Evolutionary conservation across 2,113 vertebrate genomes (phyloP).

Genomic region (Colistium nudipinnis): DNA sequence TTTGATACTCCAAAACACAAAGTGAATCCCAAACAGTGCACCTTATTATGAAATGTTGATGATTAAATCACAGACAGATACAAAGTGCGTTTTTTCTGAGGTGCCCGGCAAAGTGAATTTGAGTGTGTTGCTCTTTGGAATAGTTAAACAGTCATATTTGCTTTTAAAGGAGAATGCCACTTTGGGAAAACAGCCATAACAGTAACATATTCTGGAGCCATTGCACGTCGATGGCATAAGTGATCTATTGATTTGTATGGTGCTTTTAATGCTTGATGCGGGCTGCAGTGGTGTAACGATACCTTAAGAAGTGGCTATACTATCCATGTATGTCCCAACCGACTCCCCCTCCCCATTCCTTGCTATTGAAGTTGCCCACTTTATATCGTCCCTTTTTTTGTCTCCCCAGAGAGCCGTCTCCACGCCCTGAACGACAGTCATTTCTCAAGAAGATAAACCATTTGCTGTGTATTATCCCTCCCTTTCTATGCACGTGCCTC

Average conservation of each 20-base stretch:
- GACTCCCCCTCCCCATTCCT: neutral
- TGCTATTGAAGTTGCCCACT: conserved; percentile 28
- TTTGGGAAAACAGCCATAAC: conserved; percentile 17
- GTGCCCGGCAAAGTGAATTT: conserved; percentile 11
- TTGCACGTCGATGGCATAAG: conserved; percentile 33
- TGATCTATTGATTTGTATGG: conserved; percentile 34
- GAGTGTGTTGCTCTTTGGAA: conserved; percentile 32
- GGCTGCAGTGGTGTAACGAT: neutral
- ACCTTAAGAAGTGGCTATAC: neutral
- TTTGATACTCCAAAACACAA: conserved; percentile 9
- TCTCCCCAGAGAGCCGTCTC: conserved; percentile 20
- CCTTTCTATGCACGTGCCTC: neutral
- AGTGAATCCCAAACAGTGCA: neutral
- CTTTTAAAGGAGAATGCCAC: conserved; percentile 21
- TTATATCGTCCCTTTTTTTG: conserved; percentile 25
- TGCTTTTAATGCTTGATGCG: conserved; percentile 18
- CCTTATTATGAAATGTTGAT: conserved; percentile 29
- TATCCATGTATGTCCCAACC: no score
- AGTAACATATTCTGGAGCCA: conserved; percentile 10
- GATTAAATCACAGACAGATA: conserved; percentile 17
- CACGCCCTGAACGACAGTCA: conserved; percentile 23
- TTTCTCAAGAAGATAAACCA: conserved; percentile 56
- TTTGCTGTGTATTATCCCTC: conserved; percentile 29
- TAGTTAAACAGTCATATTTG: conserved; percentile 33
- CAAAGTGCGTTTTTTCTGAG: conserved; percentile 5